Evolutionary conservation across 2,888 invertebrate species (phyloP), one percentile per base, ranked within the genome.

Genomic region (Penaeus monodon): DNA sequence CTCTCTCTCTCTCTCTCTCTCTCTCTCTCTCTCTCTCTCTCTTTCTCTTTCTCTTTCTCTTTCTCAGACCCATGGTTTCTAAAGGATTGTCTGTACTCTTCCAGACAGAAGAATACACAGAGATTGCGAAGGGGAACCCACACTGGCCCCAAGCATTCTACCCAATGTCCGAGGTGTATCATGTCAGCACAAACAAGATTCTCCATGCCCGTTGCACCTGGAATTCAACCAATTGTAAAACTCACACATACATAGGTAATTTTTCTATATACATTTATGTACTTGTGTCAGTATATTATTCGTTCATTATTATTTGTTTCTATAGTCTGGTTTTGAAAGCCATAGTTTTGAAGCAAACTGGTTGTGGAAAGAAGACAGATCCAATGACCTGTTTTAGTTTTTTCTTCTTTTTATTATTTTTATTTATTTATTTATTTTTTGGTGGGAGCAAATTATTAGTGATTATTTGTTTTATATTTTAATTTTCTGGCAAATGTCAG

Each of bases 61-160:
- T 10, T 49, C 49, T 17, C 57, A 57, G 17, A 57, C 27, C 81
- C 66, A 33, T 79, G 33, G 81, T 38, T 77, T 44, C 27, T 22
- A 73, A 27, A 73, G 68, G 64, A 22, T 88, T n/a, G 73, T 49
- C 79, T 68, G 57, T n/a, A 22, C 68, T 77, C 63, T 81, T 79
- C 27, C 88, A 90, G 90, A 89, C 82, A 33, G 77, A 88, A 29
- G 78, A 76, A 14, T 89, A 88, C 80, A 85, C 76, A 14, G 68
- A 85, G 84, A 91, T 91, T 70, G 91, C 91, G 49, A 94, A 94
- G 91, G 93, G 94, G 74, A 94, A 94, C 91, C 94, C 94, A 2
- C 94, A 94, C 90, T 94, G 94, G 94, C 94, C 94, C 0, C 94
- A 94, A 92, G 93, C 94, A 24, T 94, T 94, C 92, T 94, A 94